phyloP scores from a whole-genome alignment of 1,140 invertebrate species.

The Tyrophagus putrescentiae region DNA sequence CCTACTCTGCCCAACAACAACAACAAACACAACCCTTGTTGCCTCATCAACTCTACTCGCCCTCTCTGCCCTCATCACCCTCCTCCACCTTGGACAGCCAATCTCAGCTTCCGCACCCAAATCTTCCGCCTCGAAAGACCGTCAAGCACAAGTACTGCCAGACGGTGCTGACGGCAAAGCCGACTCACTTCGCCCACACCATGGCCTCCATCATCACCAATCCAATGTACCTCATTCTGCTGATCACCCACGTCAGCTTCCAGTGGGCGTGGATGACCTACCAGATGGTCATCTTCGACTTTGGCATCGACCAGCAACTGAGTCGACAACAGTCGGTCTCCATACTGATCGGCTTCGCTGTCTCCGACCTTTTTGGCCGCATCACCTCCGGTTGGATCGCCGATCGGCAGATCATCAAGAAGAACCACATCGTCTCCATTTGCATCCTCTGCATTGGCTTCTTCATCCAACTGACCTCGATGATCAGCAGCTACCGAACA shows the following conservation, averaged over 20 bases:
- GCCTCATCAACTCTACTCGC: too few species aligned
- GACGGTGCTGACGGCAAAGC: not conserved
- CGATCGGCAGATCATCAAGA: conserved; percentile 23
- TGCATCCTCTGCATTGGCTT: conserved; percentile 23
- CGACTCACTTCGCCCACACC: not conserved
- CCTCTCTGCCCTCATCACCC: not conserved
- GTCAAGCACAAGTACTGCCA: conserved; percentile 1
- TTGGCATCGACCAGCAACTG: conserved; percentile 24
- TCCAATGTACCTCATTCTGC: conserved; percentile 17
- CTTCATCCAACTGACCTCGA: conserved; percentile 18
- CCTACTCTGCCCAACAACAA: too few species aligned
- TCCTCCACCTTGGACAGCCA: not conserved
- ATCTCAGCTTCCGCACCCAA: not conserved
- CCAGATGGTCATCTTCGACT: conserved; percentile 26
- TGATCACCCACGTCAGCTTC: conserved; percentile 12
- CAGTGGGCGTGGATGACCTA: conserved; percentile 24
- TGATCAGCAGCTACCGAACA: not conserved
- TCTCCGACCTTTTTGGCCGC: conserved; percentile 25
- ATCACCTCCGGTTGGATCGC: conserved; percentile 25
- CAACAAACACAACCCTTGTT: too few species aligned
- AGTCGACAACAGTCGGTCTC: conserved; percentile 19
- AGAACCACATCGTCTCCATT: conserved; percentile 21
- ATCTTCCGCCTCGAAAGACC: not conserved
- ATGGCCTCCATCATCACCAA: conserved; percentile 4
- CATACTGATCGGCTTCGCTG: conserved; percentile 24